Base-by-base conservation (phyloP, 2,888 invertebrate species). In the Metallyticus violacea region DNA sequence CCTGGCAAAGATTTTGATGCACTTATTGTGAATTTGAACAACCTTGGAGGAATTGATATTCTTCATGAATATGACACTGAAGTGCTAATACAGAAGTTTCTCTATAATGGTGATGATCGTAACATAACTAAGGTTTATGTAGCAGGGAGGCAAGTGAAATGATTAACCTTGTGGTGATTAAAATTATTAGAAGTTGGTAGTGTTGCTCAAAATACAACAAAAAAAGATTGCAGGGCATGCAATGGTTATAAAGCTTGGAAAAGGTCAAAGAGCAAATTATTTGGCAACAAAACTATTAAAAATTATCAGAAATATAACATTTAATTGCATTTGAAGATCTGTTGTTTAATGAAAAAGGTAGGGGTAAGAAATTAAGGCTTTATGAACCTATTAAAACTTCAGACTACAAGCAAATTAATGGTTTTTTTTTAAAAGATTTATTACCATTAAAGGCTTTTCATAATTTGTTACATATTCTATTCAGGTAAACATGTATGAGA, bases 1-100 rank as follows among this genome's bases (percentile, higher is more conserved):
- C 91, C 94, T 6, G 97, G 97, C 26, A 98, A 98, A 91, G 95
- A 97, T 86, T 97, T 98, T 90, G 98, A 98, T 92, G 98, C 97
- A 0, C 92, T 98, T 0, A 89, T 97, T 0, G 92, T 98, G 40
- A 96, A 97, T 90, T 93, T 95, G n/a, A 87, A 89, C 30, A 89
- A 90, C 25, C 90, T 90, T 0, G 89, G 90, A 6, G 90, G 90
- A 0, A 86, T 90, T 6, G 90, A 91, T 79, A 86, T 90, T 15
- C 89, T 90, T 81, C 88, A 89, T 7, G 88, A 89, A n/a, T 91
- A 93, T 22, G 93, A 94, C 0, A 92, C 92, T 26, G 90, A 93
- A 81, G 95, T 95, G 90, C 91, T 96, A 62, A 90, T 97, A 6
- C 96, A 97, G 90, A 95, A 95, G 90, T 97, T 97, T 90, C 92